Base-by-base conservation (phyloP, 2,113 vertebrate genomes). In the Etia nguti region DNA sequence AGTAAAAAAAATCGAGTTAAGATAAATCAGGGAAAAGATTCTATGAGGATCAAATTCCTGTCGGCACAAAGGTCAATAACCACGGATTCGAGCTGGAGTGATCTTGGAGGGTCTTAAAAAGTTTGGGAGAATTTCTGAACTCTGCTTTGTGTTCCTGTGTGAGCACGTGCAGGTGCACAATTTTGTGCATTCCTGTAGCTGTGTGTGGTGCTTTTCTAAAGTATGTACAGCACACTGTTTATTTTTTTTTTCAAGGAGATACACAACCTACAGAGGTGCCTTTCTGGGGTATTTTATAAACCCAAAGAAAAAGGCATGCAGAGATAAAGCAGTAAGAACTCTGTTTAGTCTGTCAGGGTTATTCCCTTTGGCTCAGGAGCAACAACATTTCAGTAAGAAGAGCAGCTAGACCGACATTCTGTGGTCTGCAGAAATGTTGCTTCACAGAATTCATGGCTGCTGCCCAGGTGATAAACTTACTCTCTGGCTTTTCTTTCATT, bases 311-410 rank as follows among this genome's bases (percentile, higher is more conserved):
- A 79, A 2, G 2, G 80, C 60, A 82, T 88, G 38, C 65, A 56
- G 70, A 75, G 75, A 87, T 86, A 65, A 90, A 87, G 85, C 79
- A 82, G 91, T 80, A 89, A 88, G 85, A 86, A 85, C 90, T 79
- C 79, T 83, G 91, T 83, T 86, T 80, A 52, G 73, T 77, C 73
- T 77, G 41, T 81, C 79, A 34, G 85, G 79, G 70, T 83, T 81
- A 79, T 86, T 85, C 57, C 77, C 80, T 46, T 57, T 83, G 36
- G 70, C 24, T 87, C 77, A 48, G 26, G 18, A 54, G 20, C 46
- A 77, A n/a, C 73, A 77, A n/a, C 73, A 31, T 50, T 77, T 50
- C 18, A 86, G 56, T 48, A 46, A 89, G 80, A 34, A 65, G 43
- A 56, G 70, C 10, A 1, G 36, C 80, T 10, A 46, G 68, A 29